Conservation (phyloP, 2,888 invertebrate genomes). For the Pristionchus maxplancki region DNA sequence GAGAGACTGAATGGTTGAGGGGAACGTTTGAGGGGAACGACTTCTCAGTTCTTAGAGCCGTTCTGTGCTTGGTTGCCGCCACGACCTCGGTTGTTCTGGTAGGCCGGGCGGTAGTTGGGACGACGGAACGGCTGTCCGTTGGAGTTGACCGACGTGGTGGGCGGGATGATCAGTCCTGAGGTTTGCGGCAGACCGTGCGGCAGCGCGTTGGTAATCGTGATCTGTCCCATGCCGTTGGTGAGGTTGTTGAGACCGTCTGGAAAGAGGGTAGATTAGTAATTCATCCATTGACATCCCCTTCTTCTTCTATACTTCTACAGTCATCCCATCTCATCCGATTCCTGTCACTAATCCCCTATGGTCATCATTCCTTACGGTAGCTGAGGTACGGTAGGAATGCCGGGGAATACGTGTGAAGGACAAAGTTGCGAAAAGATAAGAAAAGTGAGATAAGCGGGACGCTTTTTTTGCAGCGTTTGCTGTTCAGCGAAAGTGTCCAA, state of each 20-base stretch:
- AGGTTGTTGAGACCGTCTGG: neutral
- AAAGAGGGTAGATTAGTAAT: no score
- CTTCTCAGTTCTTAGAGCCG: neutral
- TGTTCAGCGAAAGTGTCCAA: neutral
- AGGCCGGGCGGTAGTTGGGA: neutral
- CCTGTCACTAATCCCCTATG: neutral
- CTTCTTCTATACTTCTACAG: neutral
- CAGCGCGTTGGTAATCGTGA: neutral
- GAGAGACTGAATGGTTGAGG: neutral
- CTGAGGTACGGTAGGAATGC: neutral
- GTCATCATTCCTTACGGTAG: no score
- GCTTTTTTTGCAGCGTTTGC: neutral
- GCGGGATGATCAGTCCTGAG: neutral
- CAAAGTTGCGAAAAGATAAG: neutral
- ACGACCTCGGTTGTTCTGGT: neutral
- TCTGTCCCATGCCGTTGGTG: neutral
- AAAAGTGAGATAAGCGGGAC: neutral
- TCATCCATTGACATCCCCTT: slow-evolving; percentile 19
- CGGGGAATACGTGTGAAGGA: no score
- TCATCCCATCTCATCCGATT: slow-evolving; percentile 26
- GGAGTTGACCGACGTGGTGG: neutral
- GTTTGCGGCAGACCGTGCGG: neutral
- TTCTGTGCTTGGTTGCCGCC: neutral
- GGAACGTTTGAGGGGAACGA: neutral
- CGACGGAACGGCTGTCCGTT: slow-evolving; percentile 9